Evolutionary conservation across 1,140 invertebrate species (phyloP).

Genomic region (Penaeus chinensis): DNA sequence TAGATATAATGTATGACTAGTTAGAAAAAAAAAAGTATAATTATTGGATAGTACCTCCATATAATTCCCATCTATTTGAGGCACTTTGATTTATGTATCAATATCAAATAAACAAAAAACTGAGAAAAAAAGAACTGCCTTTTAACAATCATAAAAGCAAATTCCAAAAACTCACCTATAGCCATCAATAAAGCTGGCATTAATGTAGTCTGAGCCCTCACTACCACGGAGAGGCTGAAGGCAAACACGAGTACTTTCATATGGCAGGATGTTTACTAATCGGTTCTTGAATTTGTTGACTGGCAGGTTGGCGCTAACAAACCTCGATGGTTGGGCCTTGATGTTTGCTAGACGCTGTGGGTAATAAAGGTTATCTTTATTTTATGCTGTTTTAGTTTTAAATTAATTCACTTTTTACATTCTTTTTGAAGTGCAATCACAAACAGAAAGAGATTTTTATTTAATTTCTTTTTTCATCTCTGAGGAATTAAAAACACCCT

Average conservation of each 20-base stretch:
- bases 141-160: no score
- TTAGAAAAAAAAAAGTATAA: no score
- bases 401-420: background rate
- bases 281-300: conserved; percentile 99
- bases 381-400: background rate
- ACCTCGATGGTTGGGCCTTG: conserved; percentile 92
- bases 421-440: no score
- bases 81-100: background rate
- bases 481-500: no score
- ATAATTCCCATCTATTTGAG: background rate
- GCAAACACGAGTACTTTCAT: conserved; percentile 94
- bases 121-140: background rate
- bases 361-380: conserved; percentile 37
- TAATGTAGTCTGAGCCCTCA: conserved; percentile 98
- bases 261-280: conserved; percentile 96
- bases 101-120: background rate
- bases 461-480: no score
- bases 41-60: background rate
- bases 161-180: conserved; percentile 72
- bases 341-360: conserved; percentile 90
- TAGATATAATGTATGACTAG: background rate
- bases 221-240: conserved; percentile 89
- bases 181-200: conserved; percentile 97
- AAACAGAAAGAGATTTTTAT: no score
- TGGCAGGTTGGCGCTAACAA: conserved; percentile 94